Evolutionary conservation across 2,888 invertebrate genomes (phyloP), one percentile per base, ranked within the genome.

Genomic region (Ormyrus nitidulus): DNA sequence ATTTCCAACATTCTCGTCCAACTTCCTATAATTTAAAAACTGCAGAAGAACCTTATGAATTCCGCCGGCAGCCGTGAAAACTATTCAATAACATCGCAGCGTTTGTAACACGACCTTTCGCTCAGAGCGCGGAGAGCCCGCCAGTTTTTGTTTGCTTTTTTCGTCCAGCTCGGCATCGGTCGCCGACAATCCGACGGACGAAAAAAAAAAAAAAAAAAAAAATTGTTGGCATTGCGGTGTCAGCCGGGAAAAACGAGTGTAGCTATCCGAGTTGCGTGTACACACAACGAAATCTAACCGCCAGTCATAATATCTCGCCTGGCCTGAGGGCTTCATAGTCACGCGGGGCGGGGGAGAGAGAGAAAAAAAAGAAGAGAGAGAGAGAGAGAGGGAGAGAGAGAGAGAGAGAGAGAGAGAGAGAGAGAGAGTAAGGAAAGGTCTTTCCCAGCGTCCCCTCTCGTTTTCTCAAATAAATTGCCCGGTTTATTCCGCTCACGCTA

Each of bases 401-500:
- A 44, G 46, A 54, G 19, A 64, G 7, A 53, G 62, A 51, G 53
- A 48, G 48, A 9, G n/a, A 56, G 64, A 53, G 53, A 48, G 56
- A 34, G 11, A 65, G 53, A 13, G 69, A 68, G 44, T 19, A 46
- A 58, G 46, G 59, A 58, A 44, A 71, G 11, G 56, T 54, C 70
- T 75, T 76, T 79, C 46, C 59, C 13, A 34, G n/a, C 58, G 48
- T 44, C 62, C 73, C 48, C 73, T 73, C 69, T 61, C 80, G 49
- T 65, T 71, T 62, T 68, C 59, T 48, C 77, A 70, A 77, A 81
- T 81, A 79, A 81, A 79, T 79, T 81, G 70, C 54, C 44, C 56
- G 59, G 77, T 74, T 81, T 81, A 81, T 81, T 81, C 81, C 48
- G 77, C 65, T 77, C 81, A 77, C 77, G 81, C 74, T 68, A 77